Base-by-base conservation (phyloP, 2,888 invertebrate species). In the Dorcus parallelipipedus region DNA sequence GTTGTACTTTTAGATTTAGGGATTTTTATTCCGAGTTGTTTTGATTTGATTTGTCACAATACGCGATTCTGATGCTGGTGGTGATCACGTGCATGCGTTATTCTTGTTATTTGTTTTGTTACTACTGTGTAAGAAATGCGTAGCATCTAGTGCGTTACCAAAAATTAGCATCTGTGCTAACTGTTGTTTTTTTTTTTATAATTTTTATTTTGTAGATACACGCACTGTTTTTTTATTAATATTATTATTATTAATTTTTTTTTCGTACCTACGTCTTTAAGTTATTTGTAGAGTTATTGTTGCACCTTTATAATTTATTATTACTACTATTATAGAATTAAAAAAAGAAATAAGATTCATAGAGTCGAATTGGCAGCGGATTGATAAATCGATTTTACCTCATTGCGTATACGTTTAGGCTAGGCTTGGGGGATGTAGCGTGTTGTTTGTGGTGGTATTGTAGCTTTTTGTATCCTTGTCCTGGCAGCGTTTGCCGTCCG, bases 401-500 rank as follows among this genome's bases (percentile, higher is more conserved):
- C 26, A 33, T 33, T 17, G 45, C 41, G 61, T 65, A 64, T 66
- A 62, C 61, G 64, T 66, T 62, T 64, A 65, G 69, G 69, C 68
- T 70, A 70, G 73, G 73, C 71, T 73, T 72, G 67, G 68, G 67
- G 68, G 67, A 68, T 69, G 72, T 70, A 67, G 66, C 63, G 62
- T 67, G 69, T 68, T 71, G 67, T 71, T 68, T 71, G 73, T 75
- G 76, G 73, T 73, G 72, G 75, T 72, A 72, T 65, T 70, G 73
- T 73, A 73, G 73, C 71, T 73, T 20, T 14, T 73, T 70, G 72
- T 76, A 71, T 76, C 76, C 75, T 76, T 75, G 72, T 77, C 76
- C 76, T 71, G 73, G 74, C 77, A 76, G 76, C 73, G 72, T 70
- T 72, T 66, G 70, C 71, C 69, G 74, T 68, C 73, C 67, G 73